A percentile compares a stretch with the other conserved stretches of the same genome.
phyloP scores from a whole-genome alignment of 2,113 vertebrate genomes.

The Thermophis baileyi region DNA sequence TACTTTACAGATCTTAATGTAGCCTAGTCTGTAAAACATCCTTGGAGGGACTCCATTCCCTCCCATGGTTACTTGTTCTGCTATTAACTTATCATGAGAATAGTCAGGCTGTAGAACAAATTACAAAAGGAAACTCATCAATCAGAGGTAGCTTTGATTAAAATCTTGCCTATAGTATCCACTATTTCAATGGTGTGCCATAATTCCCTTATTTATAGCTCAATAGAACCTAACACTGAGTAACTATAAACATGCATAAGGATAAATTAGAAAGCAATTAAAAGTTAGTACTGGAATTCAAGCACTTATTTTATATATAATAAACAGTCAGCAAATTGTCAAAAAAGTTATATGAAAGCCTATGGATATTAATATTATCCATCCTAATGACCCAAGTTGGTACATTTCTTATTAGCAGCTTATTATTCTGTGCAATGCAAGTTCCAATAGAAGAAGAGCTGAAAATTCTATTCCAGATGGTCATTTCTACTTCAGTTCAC shows the following conservation, averaged over 20 bases:
- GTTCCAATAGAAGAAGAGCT: neutral
- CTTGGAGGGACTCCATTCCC: slow-evolving; percentile 13
- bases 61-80: slow-evolving; percentile 23
- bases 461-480: neutral
- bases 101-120: slow-evolving; percentile 17
- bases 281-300: neutral
- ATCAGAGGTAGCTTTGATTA: slow-evolving; percentile 21
- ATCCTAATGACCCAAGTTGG: neutral
- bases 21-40: slow-evolving; percentile 12
- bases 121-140: slow-evolving; percentile 3
- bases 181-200: neutral
- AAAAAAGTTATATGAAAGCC: neutral
- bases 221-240: neutral
- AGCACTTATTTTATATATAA: neutral
- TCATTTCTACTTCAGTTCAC: neutral
- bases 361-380: neutral
- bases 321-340: neutral
- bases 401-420: neutral
- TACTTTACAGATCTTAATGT: slow-evolving; percentile 24
- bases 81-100: slow-evolving; percentile 22
- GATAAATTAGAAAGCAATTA: neutral
- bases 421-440: neutral
- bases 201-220: slow-evolving; percentile 8
- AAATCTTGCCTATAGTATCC: slow-evolving; percentile 1
- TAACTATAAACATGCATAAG: neutral